Base-by-base conservation (phyloP, 2,888 invertebrate genomes). In the Steinernema hermaphroditum region DNA sequence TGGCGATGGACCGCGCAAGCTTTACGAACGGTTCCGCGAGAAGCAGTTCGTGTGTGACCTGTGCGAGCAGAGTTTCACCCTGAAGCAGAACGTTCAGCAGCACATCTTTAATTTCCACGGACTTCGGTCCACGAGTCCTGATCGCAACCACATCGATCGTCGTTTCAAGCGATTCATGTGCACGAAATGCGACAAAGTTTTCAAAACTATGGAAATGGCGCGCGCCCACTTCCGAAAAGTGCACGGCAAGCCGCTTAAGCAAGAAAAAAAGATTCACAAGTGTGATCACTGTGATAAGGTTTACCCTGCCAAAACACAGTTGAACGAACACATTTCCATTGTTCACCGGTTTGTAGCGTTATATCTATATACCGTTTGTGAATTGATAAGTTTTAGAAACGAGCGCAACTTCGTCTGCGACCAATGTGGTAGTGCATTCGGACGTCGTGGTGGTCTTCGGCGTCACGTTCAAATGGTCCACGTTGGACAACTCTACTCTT, bases 371-470 rank as follows among this genome's bases (percentile, higher is more conserved):
- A n/a, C n/a, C n/a, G n/a, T n/a, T n/a, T n/a, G n/a, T n/a, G n/a
- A n/a, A n/a, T n/a, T n/a, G n/a, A n/a, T n/a, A n/a, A n/a, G n/a
- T 69, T 75, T 57, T 50, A 74, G 76, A 44, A 46, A 73, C 16
- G 87, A 89, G 46, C 90, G 90, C 80, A 91, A 91, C 0, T 90
- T 90, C 85, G 87, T 87, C 41, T 92, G 92, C 84, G 88, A 90
- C 22, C 89, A 91, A 76, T 92, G 92, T 83, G 89, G 89, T 9
- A 90, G 90, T 14, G 89, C 89, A 78, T 91, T 91, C 84, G 89
- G 90, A 77, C 91, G 92, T 85, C 90, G 91, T 85, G 91, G 92
- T 41, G 92, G 92, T 86, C 89, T 91, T 27, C 89, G 91, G 14
- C 89, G 90, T 24, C 91, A 91, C 83, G 88, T 91, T 69, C 89